Base-by-base conservation (phyloP, 2,113 vertebrate species). In the Antennarius striatus region DNA sequence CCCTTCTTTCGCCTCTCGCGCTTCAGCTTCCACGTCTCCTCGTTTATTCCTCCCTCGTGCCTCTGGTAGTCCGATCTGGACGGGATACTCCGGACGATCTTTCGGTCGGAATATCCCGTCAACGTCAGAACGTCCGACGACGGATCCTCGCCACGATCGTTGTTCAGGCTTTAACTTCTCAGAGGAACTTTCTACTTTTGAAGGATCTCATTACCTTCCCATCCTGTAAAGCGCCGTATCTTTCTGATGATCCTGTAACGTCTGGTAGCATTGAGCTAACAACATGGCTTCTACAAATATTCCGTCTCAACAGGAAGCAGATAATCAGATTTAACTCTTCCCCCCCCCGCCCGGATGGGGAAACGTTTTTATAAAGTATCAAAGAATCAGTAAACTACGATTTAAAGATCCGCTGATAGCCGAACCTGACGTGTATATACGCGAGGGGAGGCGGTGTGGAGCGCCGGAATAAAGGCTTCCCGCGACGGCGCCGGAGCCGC, bases 11-110 rank as follows among this genome's bases (percentile, higher is more conserved):
- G 29, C 59, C 40, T 59, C 2, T 5, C 30, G 4, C 15, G n/a
- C 29, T 55, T 52, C 30, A 40, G 10, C 39, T 40, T 39, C 16
- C 40, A 28, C n/a, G 10, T 15, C 56, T 61, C 47, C 22, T 22
- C 1, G 22, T 22, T 22, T 22, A 22, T 22, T 22, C 22, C 22
- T 46, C 71, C 72, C 69, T 63, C 66, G 49, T 36, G 14, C 15
- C 10, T 0, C 51, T 54, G 53, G 78, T 56, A 47, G 61, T 57
- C 49, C 66, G 46, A 69, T 52, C 55, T 70, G 78, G 57, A 78
- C 76, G 40, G 51, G 56, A 79, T 10, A 61, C 66, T 67, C 65
- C 69, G 80, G 81, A 68, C 52, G 72, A 73, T 81, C 80, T 84
- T 64, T 60, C 46, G 51, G 42, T 46, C 51, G 71, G 71, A 77